Evolutionary conservation across 23 tunicate genomes (phyloP).

Genomic region (Halocynthia roretzi): DNA sequence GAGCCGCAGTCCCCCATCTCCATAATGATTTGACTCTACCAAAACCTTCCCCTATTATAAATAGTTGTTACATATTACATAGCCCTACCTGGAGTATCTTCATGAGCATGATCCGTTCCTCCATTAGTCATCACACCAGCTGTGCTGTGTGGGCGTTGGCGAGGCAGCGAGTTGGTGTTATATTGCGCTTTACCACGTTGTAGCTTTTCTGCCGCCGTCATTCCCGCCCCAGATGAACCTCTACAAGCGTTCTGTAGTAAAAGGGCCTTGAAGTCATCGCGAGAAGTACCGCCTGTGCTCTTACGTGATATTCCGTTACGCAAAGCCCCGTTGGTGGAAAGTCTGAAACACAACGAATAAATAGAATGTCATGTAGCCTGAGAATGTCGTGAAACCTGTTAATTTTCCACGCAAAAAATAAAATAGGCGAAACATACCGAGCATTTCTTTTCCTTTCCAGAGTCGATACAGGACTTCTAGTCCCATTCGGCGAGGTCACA

Average conservation of each 20-base stretch:
- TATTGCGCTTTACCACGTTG: conserved; percentile 11
- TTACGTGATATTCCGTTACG: conserved; percentile 23
- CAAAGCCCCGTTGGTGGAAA: conserved; percentile 8
- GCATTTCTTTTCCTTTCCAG: conserved; percentile 40
- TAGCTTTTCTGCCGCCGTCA: conserved; percentile 82
- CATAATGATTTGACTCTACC: too few relatives aligned
- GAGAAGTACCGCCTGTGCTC: conserved; percentile 33
- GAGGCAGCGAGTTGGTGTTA: conserved; percentile 5
- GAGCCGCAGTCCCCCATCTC: too few relatives aligned
- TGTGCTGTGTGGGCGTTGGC: conserved; percentile 12
- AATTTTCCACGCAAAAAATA: background rate
- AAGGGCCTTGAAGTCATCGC: conserved; percentile 89
- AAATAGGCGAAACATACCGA: conserved; percentile 12
- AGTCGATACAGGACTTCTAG: conserved; percentile 46
- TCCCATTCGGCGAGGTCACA: conserved; percentile 28
- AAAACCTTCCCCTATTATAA: too few relatives aligned
- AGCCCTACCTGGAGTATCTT: conserved; percentile 18
- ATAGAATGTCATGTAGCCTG: background rate
- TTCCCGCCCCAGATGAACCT: conserved; percentile 42
- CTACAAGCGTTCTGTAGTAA: conserved; percentile 72
- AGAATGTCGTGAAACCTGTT: background rate
- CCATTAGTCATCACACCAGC: background rate
- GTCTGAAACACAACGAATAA: conserved; percentile 1
- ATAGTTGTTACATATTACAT: background rate
- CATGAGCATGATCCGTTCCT: background rate